phyloP scores from a whole-genome alignment of 1,140 invertebrate genomes.

The Leguminivora glycinivorella region DNA sequence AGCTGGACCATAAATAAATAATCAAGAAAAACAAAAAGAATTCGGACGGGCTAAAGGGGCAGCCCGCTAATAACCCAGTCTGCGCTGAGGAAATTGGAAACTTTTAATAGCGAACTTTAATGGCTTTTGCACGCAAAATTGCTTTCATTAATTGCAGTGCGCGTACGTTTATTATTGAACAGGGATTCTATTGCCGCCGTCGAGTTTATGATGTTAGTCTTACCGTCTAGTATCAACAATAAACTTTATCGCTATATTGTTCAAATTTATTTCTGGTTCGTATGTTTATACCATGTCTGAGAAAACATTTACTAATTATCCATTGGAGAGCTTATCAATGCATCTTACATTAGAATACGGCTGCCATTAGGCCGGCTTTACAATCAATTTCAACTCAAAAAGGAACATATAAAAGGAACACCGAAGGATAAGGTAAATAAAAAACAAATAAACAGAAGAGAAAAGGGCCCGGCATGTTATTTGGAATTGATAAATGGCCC shows the following conservation, averaged over 20 bases:
- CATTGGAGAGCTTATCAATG: constrained; percentile 65
- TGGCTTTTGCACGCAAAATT: constrained; percentile 54
- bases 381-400: constrained; percentile 74
- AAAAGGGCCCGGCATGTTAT: constrained; percentile 75
- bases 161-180: constrained; percentile 46
- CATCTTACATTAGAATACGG: constrained; percentile 59
- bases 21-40: constrained; percentile 43
- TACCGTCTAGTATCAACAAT: constrained; percentile 32
- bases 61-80: constrained; percentile 48
- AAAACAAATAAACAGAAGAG: constrained; percentile 71
- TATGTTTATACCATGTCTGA: constrained; percentile 21
- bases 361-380: constrained; percentile 71
- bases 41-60: constrained; percentile 30
- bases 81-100: constrained; percentile 49
- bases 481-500: constrained; percentile 77
- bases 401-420: constrained; percentile 60
- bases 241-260: constrained; percentile 37
- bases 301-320: constrained; percentile 56
- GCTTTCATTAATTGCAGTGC: constrained; percentile 50
- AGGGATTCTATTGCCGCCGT: constrained; percentile 45
- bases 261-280: constrained; percentile 11
- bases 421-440: constrained; percentile 73
- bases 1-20: constrained; percentile 53
- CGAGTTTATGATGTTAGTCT: constrained; percentile 42
- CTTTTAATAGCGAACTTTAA: constrained; percentile 52